A percentile compares a stretch with the other conserved stretches of the same genome.
These are phyloP conservation scores for Phrynocephalus forsythii DNA, from an alignment of 2,797 vertebrate species.

Conservation along the genomic window DNA sequence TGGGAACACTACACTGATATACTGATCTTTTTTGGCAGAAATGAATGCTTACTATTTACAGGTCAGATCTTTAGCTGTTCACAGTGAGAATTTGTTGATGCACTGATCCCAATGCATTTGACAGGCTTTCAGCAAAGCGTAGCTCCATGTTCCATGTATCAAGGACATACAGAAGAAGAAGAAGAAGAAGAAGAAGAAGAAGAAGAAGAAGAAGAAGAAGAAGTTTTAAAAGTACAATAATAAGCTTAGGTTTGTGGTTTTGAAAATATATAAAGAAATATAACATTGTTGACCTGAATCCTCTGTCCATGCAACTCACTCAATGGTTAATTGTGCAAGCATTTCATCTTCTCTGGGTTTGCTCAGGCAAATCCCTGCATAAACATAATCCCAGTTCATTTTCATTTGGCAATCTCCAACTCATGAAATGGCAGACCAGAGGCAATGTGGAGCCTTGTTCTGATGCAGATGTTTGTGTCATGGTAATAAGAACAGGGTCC, in stretches of 20 bases:
- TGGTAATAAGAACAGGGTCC: no score
- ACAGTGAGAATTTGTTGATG: not conserved
- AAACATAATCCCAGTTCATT: no score
- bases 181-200: no score
- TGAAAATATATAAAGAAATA: constrained; percentile 34
- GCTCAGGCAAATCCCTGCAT: no score
- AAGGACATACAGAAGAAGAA: not conserved
- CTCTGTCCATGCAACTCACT: no score
- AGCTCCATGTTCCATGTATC: not conserved
- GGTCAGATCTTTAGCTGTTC: not conserved
- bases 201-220: no score
- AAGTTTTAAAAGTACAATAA: not conserved
- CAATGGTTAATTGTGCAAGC: no score
- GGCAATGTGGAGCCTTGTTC: no score
- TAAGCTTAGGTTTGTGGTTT: constrained; percentile 15
- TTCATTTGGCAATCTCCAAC: no score
- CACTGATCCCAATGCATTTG: not conserved
- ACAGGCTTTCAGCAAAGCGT: not conserved
- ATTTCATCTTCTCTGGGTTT: no score
- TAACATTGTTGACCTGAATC: constrained; percentile 5
- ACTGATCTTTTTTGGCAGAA: not conserved
- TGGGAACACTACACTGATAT: not conserved
- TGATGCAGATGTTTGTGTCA: no score
- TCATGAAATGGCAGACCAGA: no score
- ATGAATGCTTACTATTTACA: not conserved